Evolutionary conservation across 2,113 vertebrate species (phyloP).

Genomic region (Corvus hawaiiensis): DNA sequence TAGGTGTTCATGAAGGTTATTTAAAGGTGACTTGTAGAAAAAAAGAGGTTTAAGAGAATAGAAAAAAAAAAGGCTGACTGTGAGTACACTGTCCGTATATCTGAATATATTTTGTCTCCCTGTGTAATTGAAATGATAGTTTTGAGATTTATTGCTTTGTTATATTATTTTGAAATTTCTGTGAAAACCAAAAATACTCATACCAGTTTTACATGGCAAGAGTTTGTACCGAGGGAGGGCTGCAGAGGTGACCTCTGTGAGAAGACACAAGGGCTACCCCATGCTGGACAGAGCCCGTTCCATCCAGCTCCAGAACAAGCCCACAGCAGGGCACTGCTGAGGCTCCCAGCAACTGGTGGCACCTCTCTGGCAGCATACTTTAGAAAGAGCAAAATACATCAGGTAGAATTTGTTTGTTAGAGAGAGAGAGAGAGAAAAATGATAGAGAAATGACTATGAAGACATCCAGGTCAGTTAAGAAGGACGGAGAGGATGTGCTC

Average conservation of each 20-base stretch:
- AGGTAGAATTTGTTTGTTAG: neutral
- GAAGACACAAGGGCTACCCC: neutral
- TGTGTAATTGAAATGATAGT: neutral
- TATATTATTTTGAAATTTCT: neutral
- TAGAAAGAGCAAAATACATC: neutral
- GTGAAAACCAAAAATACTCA: neutral
- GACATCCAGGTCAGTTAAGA: neutral
- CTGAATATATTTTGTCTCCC: neutral
- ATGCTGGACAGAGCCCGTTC: rapidly evolving
- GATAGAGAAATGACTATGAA: neutral
- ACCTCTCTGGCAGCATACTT: neutral
- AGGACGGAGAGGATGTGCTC: rapidly evolving
- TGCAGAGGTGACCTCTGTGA: neutral
- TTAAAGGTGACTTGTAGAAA: neutral
- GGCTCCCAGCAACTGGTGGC: too few species aligned
- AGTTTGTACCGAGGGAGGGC: rapidly evolving
- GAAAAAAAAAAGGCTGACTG: rapidly evolving
- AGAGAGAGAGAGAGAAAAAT: neutral
- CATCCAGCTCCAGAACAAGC: neutral
- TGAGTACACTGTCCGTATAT: neutral
- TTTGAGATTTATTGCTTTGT: neutral
- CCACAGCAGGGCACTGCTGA: neutral
- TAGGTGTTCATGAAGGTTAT: neutral
- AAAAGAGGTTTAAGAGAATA: neutral
- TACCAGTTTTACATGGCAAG: neutral